Percentiles rank a stretch among this genome's conserved stretches.
Conservation (phyloP, 2,888 invertebrate species). For the Agrotis clavis region DNA sequence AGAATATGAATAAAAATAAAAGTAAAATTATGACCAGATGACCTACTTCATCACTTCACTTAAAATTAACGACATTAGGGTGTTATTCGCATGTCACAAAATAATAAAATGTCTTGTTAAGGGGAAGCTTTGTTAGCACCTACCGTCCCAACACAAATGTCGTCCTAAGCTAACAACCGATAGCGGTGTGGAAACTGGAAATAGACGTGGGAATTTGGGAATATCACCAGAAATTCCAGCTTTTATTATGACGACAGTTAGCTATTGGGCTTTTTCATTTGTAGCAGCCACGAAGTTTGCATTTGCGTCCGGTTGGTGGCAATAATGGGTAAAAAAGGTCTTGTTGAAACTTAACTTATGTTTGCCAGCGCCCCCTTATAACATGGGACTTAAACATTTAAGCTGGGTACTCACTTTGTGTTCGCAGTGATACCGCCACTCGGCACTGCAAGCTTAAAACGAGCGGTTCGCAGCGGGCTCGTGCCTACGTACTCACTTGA, state of each 20-base stretch:
- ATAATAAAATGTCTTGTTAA: constrained; percentile 63
- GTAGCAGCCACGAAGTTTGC: too few species aligned
- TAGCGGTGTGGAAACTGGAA: constrained; percentile 29
- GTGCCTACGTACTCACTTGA: too few species aligned
- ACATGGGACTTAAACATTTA: too few species aligned
- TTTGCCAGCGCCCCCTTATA: too few species aligned
- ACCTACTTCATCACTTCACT: constrained; percentile 68
- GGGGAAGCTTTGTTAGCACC: constrained; percentile 50
- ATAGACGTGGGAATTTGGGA: constrained; percentile 31
- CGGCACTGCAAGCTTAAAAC: too few species aligned
- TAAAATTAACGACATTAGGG: constrained; percentile 66
- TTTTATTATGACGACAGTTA: not conserved
- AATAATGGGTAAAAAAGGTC: too few species aligned
- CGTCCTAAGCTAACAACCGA: constrained; percentile 61
- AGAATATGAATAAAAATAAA: not conserved
- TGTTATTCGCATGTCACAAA: constrained; percentile 71
- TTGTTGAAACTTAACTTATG: too few species aligned
- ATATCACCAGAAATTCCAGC: constrained; percentile 30
- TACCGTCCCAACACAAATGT: constrained; percentile 29
- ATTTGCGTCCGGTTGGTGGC: too few species aligned
- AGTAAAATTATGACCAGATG: constrained; percentile 26
- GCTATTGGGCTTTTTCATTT: too few species aligned
- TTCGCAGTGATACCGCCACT: too few species aligned
- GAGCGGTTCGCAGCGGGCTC: too few species aligned
- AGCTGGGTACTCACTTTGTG: too few species aligned